phyloP scores from a whole-genome alignment of 2,888 invertebrate genomes.

The Eurytoma adleriae region DNA sequence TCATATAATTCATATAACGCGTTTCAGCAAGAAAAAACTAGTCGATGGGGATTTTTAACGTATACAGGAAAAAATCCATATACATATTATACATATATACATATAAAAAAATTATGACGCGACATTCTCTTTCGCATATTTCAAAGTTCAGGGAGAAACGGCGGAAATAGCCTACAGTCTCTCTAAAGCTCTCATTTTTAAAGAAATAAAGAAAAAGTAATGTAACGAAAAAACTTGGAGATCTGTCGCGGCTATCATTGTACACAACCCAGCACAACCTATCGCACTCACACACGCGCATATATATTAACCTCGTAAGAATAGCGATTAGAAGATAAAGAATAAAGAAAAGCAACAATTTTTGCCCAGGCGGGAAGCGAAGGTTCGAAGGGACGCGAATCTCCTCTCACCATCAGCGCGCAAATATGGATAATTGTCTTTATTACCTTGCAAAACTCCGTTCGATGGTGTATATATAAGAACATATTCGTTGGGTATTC shows the following conservation, averaged over 20 bases:
- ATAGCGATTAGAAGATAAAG: not conserved
- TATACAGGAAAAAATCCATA: conserved; percentile 22
- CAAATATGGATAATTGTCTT: not conserved
- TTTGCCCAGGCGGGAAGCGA: not conserved
- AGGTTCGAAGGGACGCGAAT: conserved; percentile 15
- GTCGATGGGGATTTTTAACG: conserved; percentile 37
- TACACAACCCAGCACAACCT: conserved; percentile 45
- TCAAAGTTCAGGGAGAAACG: not conserved
- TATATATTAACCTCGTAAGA: not conserved
- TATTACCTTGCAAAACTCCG: too few species aligned
- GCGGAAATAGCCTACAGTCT: conserved; percentile 26
- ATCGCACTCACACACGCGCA: conserved; percentile 17
- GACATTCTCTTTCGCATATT: conserved; percentile 17
- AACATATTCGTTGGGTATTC: too few species aligned
- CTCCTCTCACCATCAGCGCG: not conserved
- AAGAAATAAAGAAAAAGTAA: not conserved
- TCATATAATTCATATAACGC: too few species aligned
- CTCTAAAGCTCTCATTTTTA: conserved; percentile 19
- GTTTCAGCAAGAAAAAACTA: conserved; percentile 17
- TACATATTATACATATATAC: conserved; percentile 16
- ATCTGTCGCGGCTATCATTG: conserved; percentile 32
- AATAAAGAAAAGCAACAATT: not conserved
- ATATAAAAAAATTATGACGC: conserved; percentile 7
- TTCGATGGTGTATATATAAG: too few species aligned
- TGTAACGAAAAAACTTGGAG: not conserved